Evolutionary conservation across 2,113 vertebrate species (phyloP).

Genomic region (Sprattus sprattus): DNA sequence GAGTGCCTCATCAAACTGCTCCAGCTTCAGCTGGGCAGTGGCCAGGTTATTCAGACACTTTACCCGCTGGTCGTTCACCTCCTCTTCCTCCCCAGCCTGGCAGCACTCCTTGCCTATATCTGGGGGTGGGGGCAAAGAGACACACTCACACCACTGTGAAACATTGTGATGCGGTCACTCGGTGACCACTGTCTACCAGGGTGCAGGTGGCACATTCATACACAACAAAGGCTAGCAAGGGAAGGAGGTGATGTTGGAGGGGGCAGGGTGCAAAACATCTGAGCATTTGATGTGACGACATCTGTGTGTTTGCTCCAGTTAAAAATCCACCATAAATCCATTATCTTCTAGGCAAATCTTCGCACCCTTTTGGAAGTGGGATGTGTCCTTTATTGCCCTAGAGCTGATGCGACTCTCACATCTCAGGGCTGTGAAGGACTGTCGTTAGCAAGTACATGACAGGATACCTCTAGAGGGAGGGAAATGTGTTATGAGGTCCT

Average conservation of each 20-base stretch:
- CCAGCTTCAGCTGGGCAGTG: constrained; percentile 75
- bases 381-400: background rate
- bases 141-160: background rate
- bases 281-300: constrained; percentile 26
- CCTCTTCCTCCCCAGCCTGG: constrained; percentile 67
- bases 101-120: constrained; percentile 48
- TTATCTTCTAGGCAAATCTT: constrained; percentile 15
- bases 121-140: background rate
- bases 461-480: background rate
- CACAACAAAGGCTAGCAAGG: constrained; percentile 8
- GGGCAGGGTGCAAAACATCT: background rate
- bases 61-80: constrained; percentile 75
- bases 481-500: background rate
- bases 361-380: background rate
- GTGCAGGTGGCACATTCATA: constrained; percentile 9
- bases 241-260: background rate
- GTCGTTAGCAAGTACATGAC: constrained; percentile 7
- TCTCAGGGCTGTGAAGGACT: background rate
- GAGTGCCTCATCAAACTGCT: constrained; percentile 71
- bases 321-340: constrained; percentile 16
- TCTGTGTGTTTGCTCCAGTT: constrained; percentile 21
- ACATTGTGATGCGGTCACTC: constrained; percentile 24
- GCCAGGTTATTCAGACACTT: constrained; percentile 86
- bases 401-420: background rate
- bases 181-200: background rate